Percentiles rank a stretch among this genome's conserved stretches.
Evolutionary conservation across 2,797 vertebrate genomes (phyloP).

Genomic region (Antrozous pallidus): DNA sequence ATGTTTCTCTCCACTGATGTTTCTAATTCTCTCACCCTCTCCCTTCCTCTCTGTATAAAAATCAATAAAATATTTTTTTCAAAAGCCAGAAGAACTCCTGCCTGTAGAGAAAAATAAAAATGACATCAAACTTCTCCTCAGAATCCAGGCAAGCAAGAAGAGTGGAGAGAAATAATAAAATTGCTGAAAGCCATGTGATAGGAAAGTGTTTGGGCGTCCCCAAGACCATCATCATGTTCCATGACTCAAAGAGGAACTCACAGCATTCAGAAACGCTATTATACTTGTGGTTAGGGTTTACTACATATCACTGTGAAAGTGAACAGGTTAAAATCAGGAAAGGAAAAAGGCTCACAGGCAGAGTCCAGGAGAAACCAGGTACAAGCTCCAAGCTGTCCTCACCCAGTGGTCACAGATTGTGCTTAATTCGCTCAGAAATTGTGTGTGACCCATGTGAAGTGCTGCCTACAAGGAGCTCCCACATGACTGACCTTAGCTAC

Average conservation of each 20-base stretch:
- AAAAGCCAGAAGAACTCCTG: neutral
- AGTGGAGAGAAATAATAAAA: neutral
- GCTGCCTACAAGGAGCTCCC: neutral
- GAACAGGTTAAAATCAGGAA: constrained; percentile 9
- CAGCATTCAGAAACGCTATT: neutral
- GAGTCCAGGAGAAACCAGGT: neutral
- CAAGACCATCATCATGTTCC: neutral
- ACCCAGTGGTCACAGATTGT: neutral
- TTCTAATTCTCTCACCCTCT: too few relatives aligned
- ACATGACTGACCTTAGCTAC: neutral
- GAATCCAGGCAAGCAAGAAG: neutral
- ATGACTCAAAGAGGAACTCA: neutral
- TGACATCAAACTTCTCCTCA: neutral
- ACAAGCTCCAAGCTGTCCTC: neutral
- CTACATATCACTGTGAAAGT: neutral
- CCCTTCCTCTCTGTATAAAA: too few relatives aligned
- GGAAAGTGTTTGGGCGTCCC: neutral
- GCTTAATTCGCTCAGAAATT: neutral
- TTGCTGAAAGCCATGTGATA: neutral
- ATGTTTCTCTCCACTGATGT: too few relatives aligned
- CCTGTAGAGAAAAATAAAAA: neutral
- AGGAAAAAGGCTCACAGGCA: neutral
- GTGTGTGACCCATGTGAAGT: neutral
- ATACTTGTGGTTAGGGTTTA: neutral
- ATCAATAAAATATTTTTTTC: too few relatives aligned